Conservation (phyloP, 2,113 vertebrate species). For the Synodontis membranacea region DNA sequence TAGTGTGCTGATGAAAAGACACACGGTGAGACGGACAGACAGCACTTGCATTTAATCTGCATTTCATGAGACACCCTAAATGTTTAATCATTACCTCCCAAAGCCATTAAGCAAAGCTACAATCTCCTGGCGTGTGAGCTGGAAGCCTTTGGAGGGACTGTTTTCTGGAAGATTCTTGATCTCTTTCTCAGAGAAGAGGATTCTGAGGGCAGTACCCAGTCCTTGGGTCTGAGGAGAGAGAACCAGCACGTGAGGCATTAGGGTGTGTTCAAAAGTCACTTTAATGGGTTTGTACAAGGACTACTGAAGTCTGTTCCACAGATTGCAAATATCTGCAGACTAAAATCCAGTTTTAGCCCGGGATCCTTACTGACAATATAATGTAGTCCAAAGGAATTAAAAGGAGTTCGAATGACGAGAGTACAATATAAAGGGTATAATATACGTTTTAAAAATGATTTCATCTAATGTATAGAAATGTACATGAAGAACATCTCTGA, state of each 20-base stretch:
- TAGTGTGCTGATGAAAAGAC: not conserved
- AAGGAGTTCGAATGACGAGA: not conserved
- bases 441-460: not conserved
- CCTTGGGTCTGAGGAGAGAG: conserved; percentile 83
- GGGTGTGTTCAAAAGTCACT: not conserved
- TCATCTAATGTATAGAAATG: not conserved
- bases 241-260: not conserved
- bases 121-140: conserved; percentile 92
- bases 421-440: too few relatives aligned
- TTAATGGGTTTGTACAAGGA: not conserved
- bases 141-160: conserved; percentile 90
- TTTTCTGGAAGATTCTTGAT: conserved; percentile 91
- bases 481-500: not conserved
- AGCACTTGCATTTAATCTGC: not conserved
- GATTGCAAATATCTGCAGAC: not conserved
- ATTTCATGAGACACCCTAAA: not conserved
- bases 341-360: not conserved
- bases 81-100: conserved; percentile 77
- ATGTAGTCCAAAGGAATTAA: too few relatives aligned
- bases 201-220: conserved; percentile 93
- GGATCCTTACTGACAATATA: not conserved
- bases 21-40: not conserved
- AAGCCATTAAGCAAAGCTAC: conserved; percentile 93
- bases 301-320: not conserved
- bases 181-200: conserved; percentile 95